Base-by-base conservation (phyloP, 2,113 vertebrate genomes). In the Morone saxatilis region DNA sequence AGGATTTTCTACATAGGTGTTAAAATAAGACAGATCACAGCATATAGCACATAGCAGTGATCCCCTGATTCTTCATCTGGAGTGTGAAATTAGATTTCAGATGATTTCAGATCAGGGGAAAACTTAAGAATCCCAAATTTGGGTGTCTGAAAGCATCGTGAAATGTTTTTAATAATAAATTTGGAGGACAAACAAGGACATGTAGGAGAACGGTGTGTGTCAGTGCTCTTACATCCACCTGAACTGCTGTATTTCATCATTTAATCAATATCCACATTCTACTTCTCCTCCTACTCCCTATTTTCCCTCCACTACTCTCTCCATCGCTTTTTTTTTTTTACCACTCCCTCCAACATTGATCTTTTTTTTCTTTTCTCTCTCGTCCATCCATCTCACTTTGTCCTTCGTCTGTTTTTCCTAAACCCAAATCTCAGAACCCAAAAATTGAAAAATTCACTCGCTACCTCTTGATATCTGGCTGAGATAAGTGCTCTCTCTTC, bases 241-340 rank as follows among this genome's bases (percentile, higher is more conserved):
- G 68, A 84, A 68, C 71, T 63, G 68, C 68, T 76, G 61, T 76
- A 82, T 88, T 87, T 88, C 70, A 86, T 71, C 41, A 54, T 68
- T 84, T 60, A 79, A 91, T 92, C 86, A 84, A 90, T 90, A 85
- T 47, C 61, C 54, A 85, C 71, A 59, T 63, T 56, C 47, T 62
- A 5, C 78, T 79, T 45, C 79, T 53, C 75, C 76, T 68, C 36
- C 65, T 76, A 36, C 59, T 68, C 53, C 36, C 41, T n/a, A n/a
- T 69, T 50, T 54, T 62, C 20, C 71, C 45, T 71, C 61, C 41
- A 41, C 53, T 31, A 41, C 16, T 66, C 62, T 59, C 69, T 74
- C 82, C 51, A 47, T 70, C 41, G 13, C 48, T 10, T 19, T 68
- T 13, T 54, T 25, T 47, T 47, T 43, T 71, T 71, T 16, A 71